A percentile compares a stretch with the other conserved stretches of the same genome.
These are phyloP conservation scores for Mormoops blainvillei DNA, from an alignment of 2,113 vertebrate genomes.

Conservation along the genomic window DNA sequence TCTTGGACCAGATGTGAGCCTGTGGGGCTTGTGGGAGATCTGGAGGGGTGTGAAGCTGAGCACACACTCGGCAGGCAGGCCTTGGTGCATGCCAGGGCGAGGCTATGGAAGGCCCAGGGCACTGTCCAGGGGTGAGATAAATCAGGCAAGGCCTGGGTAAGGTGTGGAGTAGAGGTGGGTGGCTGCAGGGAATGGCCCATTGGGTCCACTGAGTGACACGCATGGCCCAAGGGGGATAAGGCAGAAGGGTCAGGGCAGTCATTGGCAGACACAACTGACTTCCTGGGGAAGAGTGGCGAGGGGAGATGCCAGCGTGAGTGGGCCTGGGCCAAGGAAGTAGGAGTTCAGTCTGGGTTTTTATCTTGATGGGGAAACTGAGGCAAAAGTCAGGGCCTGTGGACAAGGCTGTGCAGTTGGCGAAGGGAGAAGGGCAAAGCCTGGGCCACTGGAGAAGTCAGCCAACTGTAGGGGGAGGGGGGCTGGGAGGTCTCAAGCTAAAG, in stretches of 20 bases:
- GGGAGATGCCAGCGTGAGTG: no score
- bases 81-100: background rate
- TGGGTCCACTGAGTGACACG: background rate
- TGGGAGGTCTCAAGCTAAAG: background rate
- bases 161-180: background rate
- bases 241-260: background rate
- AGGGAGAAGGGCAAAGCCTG: background rate
- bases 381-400: background rate
- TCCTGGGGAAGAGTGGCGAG: background rate
- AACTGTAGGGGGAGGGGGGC: background rate
- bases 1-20: background rate
- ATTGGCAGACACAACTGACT: background rate
- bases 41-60: background rate
- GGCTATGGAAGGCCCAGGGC: background rate
- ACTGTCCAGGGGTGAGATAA: background rate
- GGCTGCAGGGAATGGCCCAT: background rate
- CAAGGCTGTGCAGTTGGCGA: background rate
- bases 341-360: background rate
- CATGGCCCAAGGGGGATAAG: background rate
- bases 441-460: background rate
- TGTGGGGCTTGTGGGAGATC: no score
- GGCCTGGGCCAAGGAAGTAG: background rate
- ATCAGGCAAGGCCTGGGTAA: background rate
- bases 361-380: background rate
- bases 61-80: background rate